Evolutionary conservation across 2,113 vertebrate genomes (phyloP), one percentile per base, ranked within the genome.

Genomic region (Cyanocitta stelleri): DNA sequence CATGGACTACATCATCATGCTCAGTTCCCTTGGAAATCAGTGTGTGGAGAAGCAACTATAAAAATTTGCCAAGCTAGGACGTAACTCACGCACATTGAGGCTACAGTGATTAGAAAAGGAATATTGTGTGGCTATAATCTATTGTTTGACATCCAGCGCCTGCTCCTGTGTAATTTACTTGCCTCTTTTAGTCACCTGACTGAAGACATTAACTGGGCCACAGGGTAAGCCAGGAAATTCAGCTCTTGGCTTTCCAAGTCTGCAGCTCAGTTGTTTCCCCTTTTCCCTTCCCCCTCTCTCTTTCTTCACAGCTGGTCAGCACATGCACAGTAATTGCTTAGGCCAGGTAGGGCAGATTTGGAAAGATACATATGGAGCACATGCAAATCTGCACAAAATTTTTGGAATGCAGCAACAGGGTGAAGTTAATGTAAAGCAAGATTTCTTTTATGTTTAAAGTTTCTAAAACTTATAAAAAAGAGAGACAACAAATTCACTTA

Each of bases 261-360:
- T 52, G 66, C 69, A 91, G 62, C 51, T 96, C 72, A 44, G 88
- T 93, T 97, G 78, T 94, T 94, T 95, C 62, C 87, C 68, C 73
- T 48, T 62, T 76, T 37, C 75, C 74, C 81, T 72, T 77, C 73
- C 85, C 55, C 81, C 91, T 32, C 59, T 29, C 41, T 92, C 61
- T 35, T 61, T 84, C 91, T 92, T 96, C 89, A 59, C 95, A 97
- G 94, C 97, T 98, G 96, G 76, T 96, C 96, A 92, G 86, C 96
- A 96, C 91, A 96, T 94, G 96, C 86, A 83, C 29, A 29, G 23
- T 46, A 76, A 87, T 85, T 89, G 76, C 63, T 95, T 23, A 68
- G 91, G 83, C 94, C 96, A 97, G 94, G 92, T 97, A 96, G 87
- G 85, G 80, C 75, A 89, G 90, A 87, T 63, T 93, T 16, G 85